Evolutionary conservation across 2,797 vertebrate genomes (phyloP), one percentile per base, ranked within the genome.

Genomic region (Phrynocephalus vlangalii): DNA sequence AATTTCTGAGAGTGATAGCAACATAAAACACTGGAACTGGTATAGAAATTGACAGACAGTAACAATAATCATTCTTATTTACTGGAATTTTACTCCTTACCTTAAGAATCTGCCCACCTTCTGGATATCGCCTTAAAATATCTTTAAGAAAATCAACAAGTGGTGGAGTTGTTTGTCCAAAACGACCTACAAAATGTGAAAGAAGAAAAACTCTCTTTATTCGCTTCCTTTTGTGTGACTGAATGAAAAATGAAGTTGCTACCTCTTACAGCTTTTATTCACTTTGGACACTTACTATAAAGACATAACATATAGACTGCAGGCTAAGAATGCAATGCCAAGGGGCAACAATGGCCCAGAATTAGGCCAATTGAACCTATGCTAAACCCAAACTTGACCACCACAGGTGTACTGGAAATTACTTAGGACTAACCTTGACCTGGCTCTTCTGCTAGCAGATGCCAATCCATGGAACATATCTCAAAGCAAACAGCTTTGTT

Each of bases 91-190:
- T 89, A 28, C 63, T 28, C 83, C 95, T 94, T 97, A 99, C 99
- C 98, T 99, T 99, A 87, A 99, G 96, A 95, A 99, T 99, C 91
- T 99, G 99, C 92, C 99, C 99, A 95, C 99, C 99, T 95, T 99
- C 99, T 72, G 99, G 99, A 82, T 99, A 99, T 94, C 99, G 97
- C 95, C 98, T 97, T 89, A 99, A 96, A 95, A 99, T 99, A 92
- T 99, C 99, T 95, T 99, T 99, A 90, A 99, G 96, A 96, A 99
- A 99, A 93, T 99, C 99, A 66, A 99, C 99, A 88, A 99, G 97
- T 0, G 99, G 99, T 48, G 99, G 99, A 4, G 99, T 99, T 24
- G 99, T 99, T 94, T 99, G 99, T 87, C 99, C 99, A 96, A 99
- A 99, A 94, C 98, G 98, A 94, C 99, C 99, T 99, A 95, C 89